Evolutionary conservation across 1,140 invertebrate species (phyloP), one percentile per base, ranked within the genome.

Genomic region (Drosophila santomea): DNA sequence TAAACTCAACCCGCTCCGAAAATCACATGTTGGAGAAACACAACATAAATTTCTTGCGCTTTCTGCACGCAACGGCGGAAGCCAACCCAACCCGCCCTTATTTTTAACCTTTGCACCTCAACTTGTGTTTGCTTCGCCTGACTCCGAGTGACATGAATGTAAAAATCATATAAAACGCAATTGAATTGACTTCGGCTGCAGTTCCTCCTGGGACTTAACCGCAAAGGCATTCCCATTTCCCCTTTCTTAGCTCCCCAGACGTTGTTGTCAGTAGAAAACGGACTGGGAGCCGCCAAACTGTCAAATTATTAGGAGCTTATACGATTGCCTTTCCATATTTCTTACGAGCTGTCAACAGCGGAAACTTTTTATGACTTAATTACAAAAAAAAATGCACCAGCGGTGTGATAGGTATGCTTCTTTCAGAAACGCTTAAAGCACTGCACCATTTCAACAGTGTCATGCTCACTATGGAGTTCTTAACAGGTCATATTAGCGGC

Each of bases 151-250:
- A 89, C 84, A 80, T 80, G 75, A 80, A 80, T 84, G 74, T 63
- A 82, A 72, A 80, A 88, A 88, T 80, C 84, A 80, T 88, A 84
- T 88, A 89, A 84, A 89, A 81, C 84, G 84, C 84, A 88, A 88
- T 89, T 89, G 84, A 88, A 88, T 88, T 84, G 84, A 78, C 82
- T 83, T 83, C 83, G 71, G 79, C 67, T 89, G 84, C 76, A 78
- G 51, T 78, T 72, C 15, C 54, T 68, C 50, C 39, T 14, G 69
- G 61, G 48, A 61, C 56, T 67, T 50, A 63, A 88, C 82, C 82
- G 72, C 80, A 88, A 88, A 69, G 56, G 67, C 62, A 73, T 54
- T 52, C 32, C 41, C 50, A 35, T 20, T 20, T 12, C 11, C 4
- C 41, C 41, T 3, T 4, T 11, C 4, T 17, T 12, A 20, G 41